phyloP scores from a whole-genome alignment of 1,140 invertebrate species.

The Pissodes strobi region DNA sequence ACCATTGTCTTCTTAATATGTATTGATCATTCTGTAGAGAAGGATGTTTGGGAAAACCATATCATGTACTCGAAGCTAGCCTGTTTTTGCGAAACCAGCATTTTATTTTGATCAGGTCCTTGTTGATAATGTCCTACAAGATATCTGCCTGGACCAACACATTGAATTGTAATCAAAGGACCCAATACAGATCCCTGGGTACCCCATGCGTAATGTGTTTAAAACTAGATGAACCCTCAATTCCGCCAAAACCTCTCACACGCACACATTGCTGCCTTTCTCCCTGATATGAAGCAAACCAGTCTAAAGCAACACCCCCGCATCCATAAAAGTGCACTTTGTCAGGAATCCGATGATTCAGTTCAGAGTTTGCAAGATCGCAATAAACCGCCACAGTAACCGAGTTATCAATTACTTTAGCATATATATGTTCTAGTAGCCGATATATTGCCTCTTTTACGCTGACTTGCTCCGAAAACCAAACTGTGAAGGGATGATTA shows the following conservation, averaged over 20 bases:
- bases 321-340: not conserved
- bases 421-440: not conserved
- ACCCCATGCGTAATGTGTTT: not conserved
- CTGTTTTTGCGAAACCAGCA: too few species aligned
- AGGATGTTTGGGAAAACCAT: too few species aligned
- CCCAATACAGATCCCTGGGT: not conserved
- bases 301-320: not conserved
- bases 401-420: not conserved
- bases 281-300: not conserved
- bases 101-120: too few species aligned
- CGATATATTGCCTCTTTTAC: too few species aligned
- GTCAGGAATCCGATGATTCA: not conserved
- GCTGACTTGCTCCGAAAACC: not conserved
- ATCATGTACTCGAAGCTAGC: too few species aligned
- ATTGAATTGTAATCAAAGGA: too few species aligned
- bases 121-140: too few species aligned
- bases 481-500: not conserved
- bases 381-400: not conserved
- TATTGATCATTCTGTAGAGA: too few species aligned
- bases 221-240: not conserved
- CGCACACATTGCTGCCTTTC: not conserved
- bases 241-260: not conserved
- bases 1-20: too few species aligned
- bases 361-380: not conserved
- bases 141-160: too few species aligned